Conservation (phyloP, 1,140 invertebrate species). For the Papilio polytes region DNA sequence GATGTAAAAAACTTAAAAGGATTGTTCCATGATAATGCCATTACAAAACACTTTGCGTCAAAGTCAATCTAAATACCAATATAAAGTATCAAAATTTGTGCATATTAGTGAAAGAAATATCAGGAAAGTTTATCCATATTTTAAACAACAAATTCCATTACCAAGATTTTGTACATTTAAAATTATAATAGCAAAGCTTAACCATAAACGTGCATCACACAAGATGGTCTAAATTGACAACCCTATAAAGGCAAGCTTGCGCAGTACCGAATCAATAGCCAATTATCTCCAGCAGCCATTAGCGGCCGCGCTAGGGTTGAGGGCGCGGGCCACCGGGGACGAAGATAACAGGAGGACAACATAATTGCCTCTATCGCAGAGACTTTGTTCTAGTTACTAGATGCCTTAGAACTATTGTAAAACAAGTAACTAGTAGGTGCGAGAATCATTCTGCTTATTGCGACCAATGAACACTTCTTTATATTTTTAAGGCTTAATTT, state of each 20-base stretch:
- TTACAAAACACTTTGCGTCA: too few relatives aligned
- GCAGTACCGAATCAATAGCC: conserved; percentile 31
- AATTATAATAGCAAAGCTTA: neutral
- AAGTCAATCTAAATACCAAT: too few relatives aligned
- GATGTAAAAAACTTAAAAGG: too few relatives aligned
- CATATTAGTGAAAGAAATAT: too few relatives aligned
- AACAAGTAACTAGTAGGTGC: neutral
- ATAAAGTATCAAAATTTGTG: too few relatives aligned
- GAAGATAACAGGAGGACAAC: conserved; percentile 24
- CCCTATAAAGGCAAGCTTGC: neutral
- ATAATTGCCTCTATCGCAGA: conserved; percentile 29
- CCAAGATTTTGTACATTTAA: neutral
- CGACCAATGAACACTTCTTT: neutral
- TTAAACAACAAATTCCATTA: too few relatives aligned
- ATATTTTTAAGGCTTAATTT: too few relatives aligned
- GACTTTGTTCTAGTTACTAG: neutral
- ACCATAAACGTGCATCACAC: neutral
- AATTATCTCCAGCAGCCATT: conserved; percentile 30
- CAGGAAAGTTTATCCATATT: too few relatives aligned
- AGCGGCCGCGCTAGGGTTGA: conserved; percentile 26
- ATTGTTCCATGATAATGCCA: too few relatives aligned
- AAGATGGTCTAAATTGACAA: conserved; percentile 16
- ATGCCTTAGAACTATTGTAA: neutral
- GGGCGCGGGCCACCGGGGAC: conserved; percentile 28
- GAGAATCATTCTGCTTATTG: too few relatives aligned